Conservation (phyloP, 2,888 invertebrate genomes). For the Hymenopus coronatus region DNA sequence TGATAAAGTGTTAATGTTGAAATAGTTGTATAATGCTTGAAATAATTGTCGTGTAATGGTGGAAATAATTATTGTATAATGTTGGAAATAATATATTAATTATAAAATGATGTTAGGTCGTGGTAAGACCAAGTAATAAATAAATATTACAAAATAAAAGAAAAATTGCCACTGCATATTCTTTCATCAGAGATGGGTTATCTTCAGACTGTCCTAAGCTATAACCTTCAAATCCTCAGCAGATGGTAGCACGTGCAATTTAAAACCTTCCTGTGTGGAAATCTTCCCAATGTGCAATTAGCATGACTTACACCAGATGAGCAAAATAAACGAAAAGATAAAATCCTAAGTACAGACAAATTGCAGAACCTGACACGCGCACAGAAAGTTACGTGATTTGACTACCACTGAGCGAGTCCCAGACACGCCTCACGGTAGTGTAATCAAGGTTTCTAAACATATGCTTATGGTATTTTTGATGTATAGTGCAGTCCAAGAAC, state of each 20-base stretch:
- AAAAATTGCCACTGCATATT: no score
- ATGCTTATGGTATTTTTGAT: conserved; percentile 6
- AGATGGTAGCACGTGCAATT: neutral
- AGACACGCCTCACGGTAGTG: neutral
- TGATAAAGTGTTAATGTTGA: no score
- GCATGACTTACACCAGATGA: neutral
- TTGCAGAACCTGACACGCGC: neutral
- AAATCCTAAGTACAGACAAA: neutral
- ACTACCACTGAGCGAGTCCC: neutral
- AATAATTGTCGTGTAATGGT: no score
- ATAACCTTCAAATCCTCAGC: neutral
- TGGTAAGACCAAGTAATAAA: no score
- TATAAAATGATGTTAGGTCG: no score
- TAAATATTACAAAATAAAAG: no score
- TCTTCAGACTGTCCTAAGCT: no score
- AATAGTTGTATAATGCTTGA: no score
- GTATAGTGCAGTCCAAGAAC: conserved; percentile 1
- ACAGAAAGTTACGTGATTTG: neutral
- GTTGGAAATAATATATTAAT: no score
- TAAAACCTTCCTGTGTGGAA: no score
- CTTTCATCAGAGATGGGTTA: no score
- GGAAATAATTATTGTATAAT: no score
- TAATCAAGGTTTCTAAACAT: neutral
- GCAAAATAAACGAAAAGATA: neutral
- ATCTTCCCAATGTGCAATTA: neutral